Evolutionary conservation across 2,888 invertebrate species (phyloP).

Genomic region (Drosophila monieri): DNA sequence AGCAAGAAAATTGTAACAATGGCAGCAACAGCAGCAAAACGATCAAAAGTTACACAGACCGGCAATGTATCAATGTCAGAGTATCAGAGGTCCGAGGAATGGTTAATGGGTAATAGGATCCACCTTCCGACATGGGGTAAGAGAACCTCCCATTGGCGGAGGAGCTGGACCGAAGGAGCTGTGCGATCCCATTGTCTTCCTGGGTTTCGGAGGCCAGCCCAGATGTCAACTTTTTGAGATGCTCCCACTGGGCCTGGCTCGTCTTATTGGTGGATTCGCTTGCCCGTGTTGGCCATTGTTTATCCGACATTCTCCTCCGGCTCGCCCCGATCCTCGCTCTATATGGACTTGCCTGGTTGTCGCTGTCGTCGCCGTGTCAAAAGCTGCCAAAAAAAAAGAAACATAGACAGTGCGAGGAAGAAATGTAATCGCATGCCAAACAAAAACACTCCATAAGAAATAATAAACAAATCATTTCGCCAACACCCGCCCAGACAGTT

Average conservation of each 20-base stretch:
- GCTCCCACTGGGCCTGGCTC: constrained; percentile 50
- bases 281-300: constrained; percentile 63
- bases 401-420: constrained; percentile 9
- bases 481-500: constrained; percentile 24
- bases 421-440: constrained; percentile 70
- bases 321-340: constrained; percentile 11
- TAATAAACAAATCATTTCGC: constrained; percentile 75
- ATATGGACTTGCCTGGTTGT: constrained; percentile 59
- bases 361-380: constrained; percentile 55
- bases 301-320: constrained; percentile 26
- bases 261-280: constrained; percentile 65
- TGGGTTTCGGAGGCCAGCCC: constrained; percentile 49
- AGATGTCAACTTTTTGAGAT: constrained; percentile 64
- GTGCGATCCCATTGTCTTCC: constrained; percentile 61
- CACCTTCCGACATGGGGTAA: constrained; percentile 49
- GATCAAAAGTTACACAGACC: constrained; percentile 64
- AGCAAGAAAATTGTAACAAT: constrained; percentile 62
- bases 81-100: constrained; percentile 10
- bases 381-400: constrained; percentile 13
- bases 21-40: constrained; percentile 72
- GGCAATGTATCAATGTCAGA: constrained; percentile 77
- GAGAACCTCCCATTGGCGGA: constrained; percentile 44
- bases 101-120: constrained; percentile 46
- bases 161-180: constrained; percentile 14
- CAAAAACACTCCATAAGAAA: constrained; percentile 79